Evolutionary conservation across 1,140 invertebrate species (phyloP).

Genomic region (Drosophila teissieri): DNA sequence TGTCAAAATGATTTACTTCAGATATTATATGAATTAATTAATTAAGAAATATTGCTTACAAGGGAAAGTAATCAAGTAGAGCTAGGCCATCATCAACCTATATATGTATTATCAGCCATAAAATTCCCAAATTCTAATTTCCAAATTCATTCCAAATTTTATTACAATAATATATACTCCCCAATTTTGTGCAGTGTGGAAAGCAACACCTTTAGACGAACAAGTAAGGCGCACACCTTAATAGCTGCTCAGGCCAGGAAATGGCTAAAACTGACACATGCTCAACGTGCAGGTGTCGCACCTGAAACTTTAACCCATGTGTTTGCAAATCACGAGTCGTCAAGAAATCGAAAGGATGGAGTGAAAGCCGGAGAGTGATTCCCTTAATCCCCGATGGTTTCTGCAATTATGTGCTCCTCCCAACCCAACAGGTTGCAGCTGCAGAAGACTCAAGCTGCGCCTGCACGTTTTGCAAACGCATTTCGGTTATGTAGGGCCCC

Average conservation of each 20-base stretch:
- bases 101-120: too few species aligned
- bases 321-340: slow-evolving; percentile 13
- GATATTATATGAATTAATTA: too few species aligned
- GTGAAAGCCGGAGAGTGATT: not conserved
- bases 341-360: not conserved
- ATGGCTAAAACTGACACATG: slow-evolving; percentile 8
- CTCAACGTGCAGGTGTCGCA: slow-evolving; percentile 13
- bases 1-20: too few species aligned
- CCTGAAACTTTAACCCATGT: slow-evolving; percentile 3
- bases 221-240: not conserved
- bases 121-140: too few species aligned
- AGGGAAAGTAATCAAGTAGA: too few species aligned
- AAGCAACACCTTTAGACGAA: slow-evolving; percentile 3
- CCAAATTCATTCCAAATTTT: too few species aligned
- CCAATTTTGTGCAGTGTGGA: not conserved
- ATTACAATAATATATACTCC: too few species aligned
- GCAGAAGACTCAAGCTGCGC: not conserved
- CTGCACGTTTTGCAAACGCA: slow-evolving; percentile 44
- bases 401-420: slow-evolving; percentile 16
- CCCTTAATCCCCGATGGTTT: slow-evolving; percentile 4
- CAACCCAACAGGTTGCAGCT: slow-evolving; percentile 5
- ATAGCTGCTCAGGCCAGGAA: not conserved
- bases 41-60: too few species aligned
- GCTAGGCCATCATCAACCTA: too few species aligned
- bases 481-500: slow-evolving; percentile 36